Conservation (phyloP, 1,140 invertebrate species). For the Hesperophylax magnus region DNA sequence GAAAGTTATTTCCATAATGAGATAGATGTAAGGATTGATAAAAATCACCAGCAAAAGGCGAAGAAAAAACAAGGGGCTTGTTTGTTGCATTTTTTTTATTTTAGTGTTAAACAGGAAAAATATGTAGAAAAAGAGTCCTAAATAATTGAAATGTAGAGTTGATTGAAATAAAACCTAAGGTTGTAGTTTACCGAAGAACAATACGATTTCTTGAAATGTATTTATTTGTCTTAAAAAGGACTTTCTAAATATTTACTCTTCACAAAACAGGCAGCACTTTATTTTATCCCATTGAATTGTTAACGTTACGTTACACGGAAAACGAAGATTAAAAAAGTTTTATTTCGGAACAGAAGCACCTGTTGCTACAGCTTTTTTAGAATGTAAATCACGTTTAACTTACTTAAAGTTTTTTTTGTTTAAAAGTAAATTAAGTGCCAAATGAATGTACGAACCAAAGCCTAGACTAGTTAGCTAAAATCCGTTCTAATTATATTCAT, state of each 20-base stretch:
- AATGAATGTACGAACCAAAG: background rate
- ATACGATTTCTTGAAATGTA: too few species aligned
- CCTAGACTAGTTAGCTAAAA: background rate
- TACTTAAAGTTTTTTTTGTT: slow-evolving; percentile 1
- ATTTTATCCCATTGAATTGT: slow-evolving; percentile 14
- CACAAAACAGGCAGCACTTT: background rate
- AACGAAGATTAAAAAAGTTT: slow-evolving; percentile 12
- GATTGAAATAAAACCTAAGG: too few species aligned
- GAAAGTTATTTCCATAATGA: too few species aligned
- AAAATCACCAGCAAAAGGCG: too few species aligned
- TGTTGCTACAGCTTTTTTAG: background rate
- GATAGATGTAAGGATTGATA: too few species aligned
- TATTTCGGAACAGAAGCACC: slow-evolving; percentile 3
- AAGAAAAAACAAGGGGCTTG: too few species aligned
- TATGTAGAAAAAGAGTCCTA: too few species aligned
- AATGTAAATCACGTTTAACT: background rate
- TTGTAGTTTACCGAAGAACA: too few species aligned
- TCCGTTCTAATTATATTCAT: too few species aligned
- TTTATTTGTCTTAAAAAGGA: background rate
- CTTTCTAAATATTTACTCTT: background rate
- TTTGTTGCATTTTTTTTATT: too few species aligned
- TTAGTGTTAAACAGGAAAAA: too few species aligned
- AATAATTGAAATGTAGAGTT: too few species aligned
- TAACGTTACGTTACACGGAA: background rate
- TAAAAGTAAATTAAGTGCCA: slow-evolving; percentile 5